These are phyloP conservation scores for human (Homo sapiens) DNA, from an alignment of 2,113 vertebrate species.

Conservation along the genomic window GRCh38 chr7:25026001-25026500, in stretches of 20 bases:
- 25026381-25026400: too few relatives aligned
- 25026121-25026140: not conserved
- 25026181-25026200: not conserved
- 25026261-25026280: not conserved
- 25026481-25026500: not conserved
- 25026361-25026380: too few relatives aligned
- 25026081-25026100: not conserved
- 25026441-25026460: not conserved
- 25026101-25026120: not conserved
- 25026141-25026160: not conserved
- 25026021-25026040: not conserved
- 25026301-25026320: not conserved
- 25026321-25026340: not conserved
- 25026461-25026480: not conserved
- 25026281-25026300: not conserved
- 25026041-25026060: not conserved
- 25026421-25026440: not conserved
- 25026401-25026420: not conserved
- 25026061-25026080: not conserved
- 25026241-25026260: not conserved
- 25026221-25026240: not conserved
- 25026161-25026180: not conserved
- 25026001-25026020: not conserved
- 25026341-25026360: fast-evolving
- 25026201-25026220: not conserved